Evolutionary conservation across 2,113 vertebrate genomes (phyloP).

Genomic region (Lates calcarifer): DNA sequence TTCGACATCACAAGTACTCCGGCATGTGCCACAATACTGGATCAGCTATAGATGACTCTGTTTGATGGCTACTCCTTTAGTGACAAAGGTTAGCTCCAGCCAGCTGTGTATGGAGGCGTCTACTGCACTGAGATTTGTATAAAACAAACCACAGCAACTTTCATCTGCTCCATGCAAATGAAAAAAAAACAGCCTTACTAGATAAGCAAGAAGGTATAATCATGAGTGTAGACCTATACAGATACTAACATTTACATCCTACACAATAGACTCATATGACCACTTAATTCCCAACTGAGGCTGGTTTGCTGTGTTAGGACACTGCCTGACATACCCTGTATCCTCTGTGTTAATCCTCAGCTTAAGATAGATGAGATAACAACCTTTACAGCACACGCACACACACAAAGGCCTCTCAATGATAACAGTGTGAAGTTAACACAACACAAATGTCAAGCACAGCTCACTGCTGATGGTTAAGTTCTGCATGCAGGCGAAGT

Average conservation of each 20-base stretch:
- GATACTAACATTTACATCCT: background rate
- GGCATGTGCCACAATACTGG: background rate
- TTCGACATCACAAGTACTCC: background rate
- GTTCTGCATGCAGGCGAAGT: slow-evolving; percentile 31
- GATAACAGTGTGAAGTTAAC: slow-evolving; percentile 17
- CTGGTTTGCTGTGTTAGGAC: slow-evolving; percentile 33
- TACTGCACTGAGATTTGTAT: background rate
- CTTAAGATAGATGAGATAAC: slow-evolving; percentile 73
- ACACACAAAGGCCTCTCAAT: slow-evolving; percentile 13
- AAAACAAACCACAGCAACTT: background rate
- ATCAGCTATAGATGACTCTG: slow-evolving; percentile 11
- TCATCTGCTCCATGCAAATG: background rate
- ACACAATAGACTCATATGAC: background rate
- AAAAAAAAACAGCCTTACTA: background rate
- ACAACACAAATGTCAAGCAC: slow-evolving; percentile 3
- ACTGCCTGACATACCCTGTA: slow-evolving; percentile 24
- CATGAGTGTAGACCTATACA: background rate
- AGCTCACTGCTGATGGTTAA: background rate
- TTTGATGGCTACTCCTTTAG: background rate
- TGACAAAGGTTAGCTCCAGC: background rate
- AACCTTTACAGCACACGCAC: slow-evolving; percentile 27
- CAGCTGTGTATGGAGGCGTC: background rate
- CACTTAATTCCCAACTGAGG: background rate
- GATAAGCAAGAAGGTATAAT: background rate
- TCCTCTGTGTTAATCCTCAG: slow-evolving; percentile 71